Conservation (phyloP, 1,140 invertebrate genomes). For the Globodera rostochiensis region DNA sequence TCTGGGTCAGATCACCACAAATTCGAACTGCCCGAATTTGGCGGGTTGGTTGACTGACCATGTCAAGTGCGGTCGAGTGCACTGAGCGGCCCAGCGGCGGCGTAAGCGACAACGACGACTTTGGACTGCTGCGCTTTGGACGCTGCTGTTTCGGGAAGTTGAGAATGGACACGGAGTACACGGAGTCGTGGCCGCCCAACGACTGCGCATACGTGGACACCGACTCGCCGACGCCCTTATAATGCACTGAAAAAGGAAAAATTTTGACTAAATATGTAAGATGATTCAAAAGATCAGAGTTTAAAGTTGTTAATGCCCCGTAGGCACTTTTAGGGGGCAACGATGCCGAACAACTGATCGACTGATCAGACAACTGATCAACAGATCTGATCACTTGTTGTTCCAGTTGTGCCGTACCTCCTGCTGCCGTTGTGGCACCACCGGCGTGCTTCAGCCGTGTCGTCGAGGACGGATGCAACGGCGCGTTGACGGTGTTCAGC, state of each 20-base stretch:
- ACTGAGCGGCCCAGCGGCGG: conserved; percentile 27
- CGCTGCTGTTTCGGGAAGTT: conserved; percentile 21
- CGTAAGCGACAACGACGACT: conserved; percentile 31
- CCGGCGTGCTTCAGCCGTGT: neutral
- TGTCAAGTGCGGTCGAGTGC: conserved; percentile 6
- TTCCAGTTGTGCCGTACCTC: neutral
- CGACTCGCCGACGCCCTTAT: neutral
- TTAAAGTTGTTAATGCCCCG: no score
- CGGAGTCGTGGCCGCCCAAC: conserved; percentile 4
- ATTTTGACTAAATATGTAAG: no score
- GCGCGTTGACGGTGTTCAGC: conserved; percentile 3
- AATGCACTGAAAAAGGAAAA: neutral
- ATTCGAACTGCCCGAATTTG: no score
- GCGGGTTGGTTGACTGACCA: neutral
- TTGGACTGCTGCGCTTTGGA: conserved; percentile 16
- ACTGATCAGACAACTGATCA: no score
- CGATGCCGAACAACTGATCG: no score
- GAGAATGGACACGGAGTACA: conserved; percentile 17
- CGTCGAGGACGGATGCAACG: neutral
- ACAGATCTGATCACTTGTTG: no score
- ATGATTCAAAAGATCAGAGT: no score
- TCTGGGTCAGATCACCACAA: no score
- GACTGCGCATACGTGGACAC: conserved; percentile 22
- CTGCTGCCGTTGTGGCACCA: no score
- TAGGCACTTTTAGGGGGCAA: no score